A percentile compares a stretch with the other conserved stretches of the same genome.
These are phyloP conservation scores for Gymnarchus niloticus DNA, from an alignment of 2,113 vertebrate species.

Conservation along the genomic window DNA sequence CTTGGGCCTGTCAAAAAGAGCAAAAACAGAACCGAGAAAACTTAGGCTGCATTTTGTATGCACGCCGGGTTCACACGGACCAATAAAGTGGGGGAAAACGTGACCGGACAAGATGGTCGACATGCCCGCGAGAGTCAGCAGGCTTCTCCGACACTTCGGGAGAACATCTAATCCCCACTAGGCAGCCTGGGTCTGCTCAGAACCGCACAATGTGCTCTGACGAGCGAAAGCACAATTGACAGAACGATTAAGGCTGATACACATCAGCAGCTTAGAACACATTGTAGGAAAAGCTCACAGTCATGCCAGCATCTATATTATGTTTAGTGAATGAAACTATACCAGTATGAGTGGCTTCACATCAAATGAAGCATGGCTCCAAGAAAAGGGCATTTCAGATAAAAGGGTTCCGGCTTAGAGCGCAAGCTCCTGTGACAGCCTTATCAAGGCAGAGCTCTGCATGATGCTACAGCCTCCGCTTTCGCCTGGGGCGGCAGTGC, in stretches of 20 bases:
- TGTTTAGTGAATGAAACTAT: not conserved
- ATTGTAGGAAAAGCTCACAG: not conserved
- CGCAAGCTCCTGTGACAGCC: too few species aligned
- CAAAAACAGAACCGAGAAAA: too few species aligned
- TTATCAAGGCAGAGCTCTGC: too few species aligned
- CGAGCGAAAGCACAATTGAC: not conserved
- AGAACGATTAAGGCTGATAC: not conserved
- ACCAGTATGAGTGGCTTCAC: not conserved
- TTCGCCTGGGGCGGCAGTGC: too few species aligned
- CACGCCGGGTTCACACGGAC: too few species aligned
- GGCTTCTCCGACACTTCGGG: not conserved
- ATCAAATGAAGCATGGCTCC: not conserved
- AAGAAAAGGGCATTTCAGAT: not conserved
- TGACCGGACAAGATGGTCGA: too few species aligned
- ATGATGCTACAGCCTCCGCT: too few species aligned
- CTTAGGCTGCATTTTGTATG: too few species aligned
- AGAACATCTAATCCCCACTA: not conserved
- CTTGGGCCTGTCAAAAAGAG: too few species aligned
- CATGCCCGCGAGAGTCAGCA: not conserved
- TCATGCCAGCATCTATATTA: not conserved
- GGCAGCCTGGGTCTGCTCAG: too few species aligned
- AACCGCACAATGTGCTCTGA: not conserved
- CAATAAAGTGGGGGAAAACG: too few species aligned
- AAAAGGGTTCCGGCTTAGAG: not conserved
- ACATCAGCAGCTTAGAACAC: too few species aligned